Conservation (phyloP, 92 coral and sea anemone species). For the Scolanthus callimorphus region DNA sequence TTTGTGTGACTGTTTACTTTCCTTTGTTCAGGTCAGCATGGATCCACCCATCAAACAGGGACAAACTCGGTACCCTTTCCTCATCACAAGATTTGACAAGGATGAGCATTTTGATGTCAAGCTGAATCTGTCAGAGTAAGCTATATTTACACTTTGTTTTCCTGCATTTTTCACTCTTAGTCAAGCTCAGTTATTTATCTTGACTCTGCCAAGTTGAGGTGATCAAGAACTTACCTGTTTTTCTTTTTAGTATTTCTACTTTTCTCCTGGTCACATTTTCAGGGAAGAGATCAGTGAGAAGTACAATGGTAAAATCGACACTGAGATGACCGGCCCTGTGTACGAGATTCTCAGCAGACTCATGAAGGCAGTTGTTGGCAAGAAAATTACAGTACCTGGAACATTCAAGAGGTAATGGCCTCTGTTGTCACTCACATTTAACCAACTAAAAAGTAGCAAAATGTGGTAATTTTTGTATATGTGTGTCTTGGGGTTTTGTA, state of each 20-base stretch:
- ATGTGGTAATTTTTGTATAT: too few relatives aligned
- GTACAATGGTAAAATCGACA: slow-evolving; percentile 74
- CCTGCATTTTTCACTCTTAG: too few relatives aligned
- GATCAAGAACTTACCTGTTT: too few relatives aligned
- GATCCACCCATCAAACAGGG: slow-evolving; percentile 99
- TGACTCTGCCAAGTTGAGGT: too few relatives aligned
- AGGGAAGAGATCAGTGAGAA: slow-evolving; percentile 91
- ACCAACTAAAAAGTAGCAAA: too few relatives aligned
- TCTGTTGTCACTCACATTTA: too few relatives aligned
- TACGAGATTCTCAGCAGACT: slow-evolving; percentile 91
- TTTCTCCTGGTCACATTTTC: too few relatives aligned
- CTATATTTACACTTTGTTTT: too few relatives aligned
- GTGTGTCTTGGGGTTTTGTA: too few relatives aligned
- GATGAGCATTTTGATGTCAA: slow-evolving; percentile 95
- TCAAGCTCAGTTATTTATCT: too few relatives aligned
- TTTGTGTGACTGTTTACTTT: too few relatives aligned
- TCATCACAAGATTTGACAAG: slow-evolving; percentile 91
- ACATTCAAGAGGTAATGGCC: slow-evolving; percentile 93
- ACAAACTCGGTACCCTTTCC: slow-evolving; percentile 97
- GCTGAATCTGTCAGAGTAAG: slow-evolving; percentile 93
- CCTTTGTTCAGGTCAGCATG: slow-evolving; percentile 67
- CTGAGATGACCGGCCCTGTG: slow-evolving; percentile 95
- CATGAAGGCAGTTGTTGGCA: slow-evolving; percentile 90
- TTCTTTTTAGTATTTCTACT: too few relatives aligned
- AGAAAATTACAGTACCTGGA: slow-evolving; percentile 96